Evolutionary conservation across 2,113 vertebrate genomes (phyloP).

Genomic region (Brachionichthys hirsutus): DNA sequence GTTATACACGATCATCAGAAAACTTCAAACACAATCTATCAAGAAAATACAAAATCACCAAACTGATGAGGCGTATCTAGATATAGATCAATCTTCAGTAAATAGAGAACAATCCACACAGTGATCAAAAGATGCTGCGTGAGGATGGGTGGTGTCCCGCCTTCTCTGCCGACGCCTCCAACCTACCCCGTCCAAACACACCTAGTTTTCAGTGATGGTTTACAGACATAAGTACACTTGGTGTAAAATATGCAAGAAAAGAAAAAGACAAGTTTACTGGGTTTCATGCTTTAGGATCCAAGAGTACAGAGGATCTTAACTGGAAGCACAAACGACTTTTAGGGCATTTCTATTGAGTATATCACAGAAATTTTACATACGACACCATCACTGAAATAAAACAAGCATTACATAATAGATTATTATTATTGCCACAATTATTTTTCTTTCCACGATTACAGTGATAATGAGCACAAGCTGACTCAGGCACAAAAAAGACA

Average conservation of each 20-base stretch:
- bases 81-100: slow-evolving; percentile 41
- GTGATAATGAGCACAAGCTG: slow-evolving; percentile 38
- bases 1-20: slow-evolving; percentile 17
- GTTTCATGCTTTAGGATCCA: slow-evolving; percentile 72
- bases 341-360: slow-evolving; percentile 60
- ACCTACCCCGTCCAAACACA: slow-evolving; percentile 25
- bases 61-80: slow-evolving; percentile 48
- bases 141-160: slow-evolving; percentile 31
- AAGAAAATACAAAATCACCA: slow-evolving; percentile 38
- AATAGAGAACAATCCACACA: slow-evolving; percentile 57
- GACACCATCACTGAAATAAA: slow-evolving; percentile 54
- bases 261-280: slow-evolving; percentile 30
- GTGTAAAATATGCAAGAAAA: slow-evolving; percentile 56
- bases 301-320: slow-evolving; percentile 55
- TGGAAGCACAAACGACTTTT: slow-evolving; percentile 74
- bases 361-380: slow-evolving; percentile 56
- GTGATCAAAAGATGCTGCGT: slow-evolving; percentile 56
- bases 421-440: slow-evolving; percentile 71
- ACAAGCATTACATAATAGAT: slow-evolving; percentile 54
- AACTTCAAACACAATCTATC: slow-evolving; percentile 26
- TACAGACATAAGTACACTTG: slow-evolving; percentile 76
- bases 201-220: slow-evolving; percentile 53
- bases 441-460: slow-evolving; percentile 37
- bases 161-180: slow-evolving; percentile 12
- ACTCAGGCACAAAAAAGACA: slow-evolving; percentile 39